A percentile compares a stretch with the other conserved stretches of the same genome.
phyloP scores from a whole-genome alignment of 2,888 invertebrate species.

The Antheraea yamamai region DNA sequence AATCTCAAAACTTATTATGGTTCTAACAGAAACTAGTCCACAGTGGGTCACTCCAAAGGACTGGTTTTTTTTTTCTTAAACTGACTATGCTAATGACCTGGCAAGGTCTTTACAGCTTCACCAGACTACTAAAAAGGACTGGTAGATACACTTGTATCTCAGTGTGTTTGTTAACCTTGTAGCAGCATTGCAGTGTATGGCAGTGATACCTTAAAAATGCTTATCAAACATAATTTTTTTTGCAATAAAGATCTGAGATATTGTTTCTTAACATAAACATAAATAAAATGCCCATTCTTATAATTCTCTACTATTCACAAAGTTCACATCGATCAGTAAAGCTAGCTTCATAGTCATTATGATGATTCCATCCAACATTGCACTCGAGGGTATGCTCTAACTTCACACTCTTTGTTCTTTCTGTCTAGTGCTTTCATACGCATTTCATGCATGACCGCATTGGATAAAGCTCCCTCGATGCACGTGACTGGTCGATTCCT shows the following conservation, averaged over 20 bases:
- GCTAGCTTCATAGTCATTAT: neutral
- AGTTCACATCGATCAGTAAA: neutral
- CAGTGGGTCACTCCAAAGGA: too few relatives aligned
- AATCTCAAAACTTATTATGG: too few relatives aligned
- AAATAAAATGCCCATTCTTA: neutral
- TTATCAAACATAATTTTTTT: neutral
- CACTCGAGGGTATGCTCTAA: constrained; percentile 63
- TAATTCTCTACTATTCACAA: neutral
- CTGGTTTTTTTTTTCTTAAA: too few relatives aligned
- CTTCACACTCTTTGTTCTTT: constrained; percentile 50
- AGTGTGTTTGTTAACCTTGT: too few relatives aligned
- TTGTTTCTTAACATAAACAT: too few relatives aligned
- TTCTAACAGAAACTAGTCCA: too few relatives aligned
- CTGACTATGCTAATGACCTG: too few relatives aligned
- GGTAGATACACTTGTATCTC: too few relatives aligned
- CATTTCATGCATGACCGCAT: constrained; percentile 79
- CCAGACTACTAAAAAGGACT: too few relatives aligned
- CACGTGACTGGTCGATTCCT: constrained; percentile 80
- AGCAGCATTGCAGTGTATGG: too few relatives aligned
- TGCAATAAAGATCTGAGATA: neutral
- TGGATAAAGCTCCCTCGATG: constrained; percentile 82
- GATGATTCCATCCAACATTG: constrained; percentile 59
- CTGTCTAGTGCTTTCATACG: constrained; percentile 59
- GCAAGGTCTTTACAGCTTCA: too few relatives aligned
- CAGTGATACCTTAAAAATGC: too few relatives aligned